Evolutionary conservation across 2,113 vertebrate species (phyloP).

Genomic region (Serranochromis macrocephalus): DNA sequence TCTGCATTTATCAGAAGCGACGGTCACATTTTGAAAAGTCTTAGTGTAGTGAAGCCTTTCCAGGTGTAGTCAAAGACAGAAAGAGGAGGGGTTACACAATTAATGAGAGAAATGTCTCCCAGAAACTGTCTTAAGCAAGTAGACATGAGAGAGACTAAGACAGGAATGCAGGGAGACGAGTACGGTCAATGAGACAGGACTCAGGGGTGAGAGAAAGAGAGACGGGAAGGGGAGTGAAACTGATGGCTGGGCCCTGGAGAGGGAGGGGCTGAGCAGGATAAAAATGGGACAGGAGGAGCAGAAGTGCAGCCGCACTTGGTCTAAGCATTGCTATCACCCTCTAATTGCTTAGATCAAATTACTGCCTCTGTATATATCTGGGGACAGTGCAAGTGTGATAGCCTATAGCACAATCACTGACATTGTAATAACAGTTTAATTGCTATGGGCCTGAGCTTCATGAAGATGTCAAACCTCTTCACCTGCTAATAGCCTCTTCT

Average conservation of each 20-base stretch:
- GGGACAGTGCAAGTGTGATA: constrained; percentile 7
- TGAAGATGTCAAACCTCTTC: constrained; percentile 7
- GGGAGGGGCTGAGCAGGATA: not conserved
- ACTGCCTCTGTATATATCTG: constrained; percentile 19
- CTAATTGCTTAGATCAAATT: constrained; percentile 46
- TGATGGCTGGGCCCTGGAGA: constrained; percentile 6
- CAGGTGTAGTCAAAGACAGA: not conserved
- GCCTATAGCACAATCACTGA: constrained; percentile 32
- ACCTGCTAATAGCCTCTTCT: constrained; percentile 19
- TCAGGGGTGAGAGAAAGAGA: not conserved
- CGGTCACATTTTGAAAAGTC: not conserved
- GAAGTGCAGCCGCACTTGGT: not conserved
- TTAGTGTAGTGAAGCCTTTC: not conserved
- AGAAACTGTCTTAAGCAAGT: not conserved
- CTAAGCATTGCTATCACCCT: constrained; percentile 8
- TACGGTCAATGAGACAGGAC: not conserved
- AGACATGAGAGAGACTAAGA: not conserved
- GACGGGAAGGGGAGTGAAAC: not conserved
- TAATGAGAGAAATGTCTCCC: not conserved
- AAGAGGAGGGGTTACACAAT: not conserved
- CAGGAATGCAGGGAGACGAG: not conserved
- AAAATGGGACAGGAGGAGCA: constrained; percentile 2
- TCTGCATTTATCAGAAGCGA: not conserved
- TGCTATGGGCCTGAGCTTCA: constrained; percentile 32
- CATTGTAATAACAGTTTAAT: constrained; percentile 54